Evolutionary conservation across 2,797 vertebrate species (phyloP).

Genomic region (Fundulus diaphanus): DNA sequence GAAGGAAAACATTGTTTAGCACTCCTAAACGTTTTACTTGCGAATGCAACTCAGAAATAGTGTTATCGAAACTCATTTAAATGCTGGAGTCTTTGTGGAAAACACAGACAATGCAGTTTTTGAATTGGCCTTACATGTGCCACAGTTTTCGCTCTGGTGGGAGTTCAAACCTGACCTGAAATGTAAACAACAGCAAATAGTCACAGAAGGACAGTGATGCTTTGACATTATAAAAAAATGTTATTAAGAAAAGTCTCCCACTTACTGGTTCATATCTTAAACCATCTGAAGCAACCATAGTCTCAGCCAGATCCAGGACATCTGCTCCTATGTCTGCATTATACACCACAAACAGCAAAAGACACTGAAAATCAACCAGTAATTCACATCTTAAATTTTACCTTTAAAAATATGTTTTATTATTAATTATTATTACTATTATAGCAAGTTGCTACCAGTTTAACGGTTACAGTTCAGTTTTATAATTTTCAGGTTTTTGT

Average conservation of each 20-base stretch:
- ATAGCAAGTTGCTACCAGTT: too few species aligned
- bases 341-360: conserved; percentile 3
- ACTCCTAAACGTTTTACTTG: background rate
- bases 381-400: background rate
- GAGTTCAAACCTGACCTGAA: conserved; percentile 93
- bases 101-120: background rate
- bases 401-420: background rate
- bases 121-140: conserved; percentile 88
- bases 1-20: background rate
- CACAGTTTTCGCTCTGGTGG: conserved; percentile 90
- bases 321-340: conserved; percentile 93
- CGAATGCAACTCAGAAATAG: background rate
- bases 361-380: background rate
- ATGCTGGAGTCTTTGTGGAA: background rate
- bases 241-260: conserved; percentile 26
- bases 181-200: background rate
- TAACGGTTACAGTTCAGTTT: background rate
- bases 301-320: conserved; percentile 96
- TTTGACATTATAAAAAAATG: background rate
- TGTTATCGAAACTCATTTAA: background rate
- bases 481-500: background rate
- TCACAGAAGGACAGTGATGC: background rate
- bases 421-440: too few species aligned
- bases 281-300: conserved; percentile 94
- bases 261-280: conserved; percentile 95